A percentile compares a stretch with the other conserved stretches of the same genome.
These are phyloP conservation scores for Hyaena hyaena DNA, from an alignment of 2,113 vertebrate genomes.

Conservation along the genomic window DNA sequence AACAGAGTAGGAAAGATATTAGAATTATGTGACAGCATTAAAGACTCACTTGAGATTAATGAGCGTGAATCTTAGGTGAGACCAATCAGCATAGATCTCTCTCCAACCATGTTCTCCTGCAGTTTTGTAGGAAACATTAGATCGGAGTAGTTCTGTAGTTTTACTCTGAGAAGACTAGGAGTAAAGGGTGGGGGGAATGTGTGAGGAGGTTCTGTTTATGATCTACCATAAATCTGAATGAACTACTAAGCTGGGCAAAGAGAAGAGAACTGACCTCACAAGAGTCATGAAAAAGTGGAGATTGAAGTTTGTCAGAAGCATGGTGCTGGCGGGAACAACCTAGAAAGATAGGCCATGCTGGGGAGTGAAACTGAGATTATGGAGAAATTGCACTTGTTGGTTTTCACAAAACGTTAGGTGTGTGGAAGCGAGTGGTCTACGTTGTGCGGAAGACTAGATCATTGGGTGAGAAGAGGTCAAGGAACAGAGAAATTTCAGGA, in stretches of 20 bases:
- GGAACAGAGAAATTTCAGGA: neutral
- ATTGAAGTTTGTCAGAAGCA: neutral
- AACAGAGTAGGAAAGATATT: neutral
- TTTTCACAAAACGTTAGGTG: neutral
- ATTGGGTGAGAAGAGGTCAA: neutral
- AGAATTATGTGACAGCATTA: neutral
- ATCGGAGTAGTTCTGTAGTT: neutral
- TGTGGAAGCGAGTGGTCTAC: neutral
- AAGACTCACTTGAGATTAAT: neutral
- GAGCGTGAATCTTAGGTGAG: neutral
- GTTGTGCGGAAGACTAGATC: neutral
- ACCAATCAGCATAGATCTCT: neutral
- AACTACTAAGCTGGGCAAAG: neutral
- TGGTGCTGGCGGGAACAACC: neutral
- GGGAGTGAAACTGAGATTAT: neutral
- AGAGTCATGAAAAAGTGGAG: neutral
- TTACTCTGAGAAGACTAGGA: neutral
- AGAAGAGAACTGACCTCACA: neutral
- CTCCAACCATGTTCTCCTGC: neutral
- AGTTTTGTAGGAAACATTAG: neutral
- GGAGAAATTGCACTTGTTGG: neutral
- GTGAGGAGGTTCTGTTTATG: neutral
- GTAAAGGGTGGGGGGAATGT: neutral
- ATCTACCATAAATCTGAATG: neutral
- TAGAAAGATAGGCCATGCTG: neutral